These are phyloP conservation scores for Mya arenaria DNA, from an alignment of 1,140 invertebrate genomes.

Conservation along the genomic window DNA sequence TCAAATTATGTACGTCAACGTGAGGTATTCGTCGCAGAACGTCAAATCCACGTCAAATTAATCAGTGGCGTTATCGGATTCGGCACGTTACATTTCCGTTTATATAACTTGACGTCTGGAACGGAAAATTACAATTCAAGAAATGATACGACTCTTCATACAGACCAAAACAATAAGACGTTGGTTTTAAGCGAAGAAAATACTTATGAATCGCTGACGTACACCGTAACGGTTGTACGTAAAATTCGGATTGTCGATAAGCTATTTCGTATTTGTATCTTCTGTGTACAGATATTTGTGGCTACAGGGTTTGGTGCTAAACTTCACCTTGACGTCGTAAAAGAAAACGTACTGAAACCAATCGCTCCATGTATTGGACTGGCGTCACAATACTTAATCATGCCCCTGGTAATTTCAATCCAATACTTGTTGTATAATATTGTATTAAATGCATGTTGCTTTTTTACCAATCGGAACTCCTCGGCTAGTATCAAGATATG, in stretches of 20 bases:
- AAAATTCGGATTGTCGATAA: conserved; percentile 65
- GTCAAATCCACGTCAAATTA: neutral
- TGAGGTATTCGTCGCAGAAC: neutral
- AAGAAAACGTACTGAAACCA: conserved; percentile 71
- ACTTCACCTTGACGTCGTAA: conserved; percentile 73
- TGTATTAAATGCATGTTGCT: neutral
- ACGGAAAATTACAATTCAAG: neutral
- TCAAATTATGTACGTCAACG: neutral
- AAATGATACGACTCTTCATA: neutral
- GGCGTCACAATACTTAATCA: conserved; percentile 76
- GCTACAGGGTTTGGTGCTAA: conserved; percentile 80
- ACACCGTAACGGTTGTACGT: conserved; percentile 63
- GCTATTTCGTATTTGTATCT: conserved; percentile 72
- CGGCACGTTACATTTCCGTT: neutral
- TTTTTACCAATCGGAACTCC: no score
- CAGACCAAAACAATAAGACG: neutral
- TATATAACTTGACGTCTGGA: neutral
- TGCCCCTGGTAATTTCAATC: conserved; percentile 76
- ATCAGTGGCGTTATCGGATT: conserved; percentile 15
- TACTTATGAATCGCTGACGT: neutral
- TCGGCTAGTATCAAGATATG: no score
- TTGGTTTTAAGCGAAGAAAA: neutral
- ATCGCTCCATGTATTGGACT: conserved; percentile 77
- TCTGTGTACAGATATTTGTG: conserved; percentile 72
- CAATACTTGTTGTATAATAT: neutral